Evolutionary conservation across 2,797 vertebrate genomes (phyloP).

Genomic region (Parotocinclus haroldoi): DNA sequence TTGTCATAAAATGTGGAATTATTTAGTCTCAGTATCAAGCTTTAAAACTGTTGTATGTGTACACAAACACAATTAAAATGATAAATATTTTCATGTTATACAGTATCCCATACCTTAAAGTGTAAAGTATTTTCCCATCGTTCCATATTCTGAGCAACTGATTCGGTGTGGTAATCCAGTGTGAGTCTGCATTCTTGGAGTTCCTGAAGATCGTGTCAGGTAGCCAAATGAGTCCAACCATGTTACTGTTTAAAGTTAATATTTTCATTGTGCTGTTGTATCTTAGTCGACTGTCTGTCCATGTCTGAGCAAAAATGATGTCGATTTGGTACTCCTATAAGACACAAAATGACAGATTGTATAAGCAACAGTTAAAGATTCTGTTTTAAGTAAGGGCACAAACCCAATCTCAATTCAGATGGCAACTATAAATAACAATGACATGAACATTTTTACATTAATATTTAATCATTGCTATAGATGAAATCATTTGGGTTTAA

Average conservation of each 20-base stretch:
- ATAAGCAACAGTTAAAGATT: no score
- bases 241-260: conserved; percentile 88
- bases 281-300: conserved; percentile 92
- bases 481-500: no score
- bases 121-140: conserved; percentile 93
- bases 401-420: no score
- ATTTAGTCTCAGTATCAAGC: no score
- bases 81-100: no score
- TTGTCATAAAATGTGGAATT: no score
- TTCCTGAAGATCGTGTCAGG: conserved; percentile 96
- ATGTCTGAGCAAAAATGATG: conserved; percentile 96
- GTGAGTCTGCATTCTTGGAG: conserved; percentile 90
- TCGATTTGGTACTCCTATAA: conserved; percentile 94
- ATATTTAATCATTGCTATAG: no score
- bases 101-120: conserved; percentile 75
- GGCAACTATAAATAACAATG: no score
- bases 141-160: conserved; percentile 96
- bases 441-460: no score
- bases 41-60: no score
- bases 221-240: conserved; percentile 95
- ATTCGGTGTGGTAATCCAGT: conserved; percentile 96
- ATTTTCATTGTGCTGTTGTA: conserved; percentile 97
- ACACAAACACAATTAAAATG: no score
- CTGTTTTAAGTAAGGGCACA: no score
- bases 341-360: neutral